Conservation (phyloP, 2,797 vertebrate genomes). For the Falco novaeseelandiae region DNA sequence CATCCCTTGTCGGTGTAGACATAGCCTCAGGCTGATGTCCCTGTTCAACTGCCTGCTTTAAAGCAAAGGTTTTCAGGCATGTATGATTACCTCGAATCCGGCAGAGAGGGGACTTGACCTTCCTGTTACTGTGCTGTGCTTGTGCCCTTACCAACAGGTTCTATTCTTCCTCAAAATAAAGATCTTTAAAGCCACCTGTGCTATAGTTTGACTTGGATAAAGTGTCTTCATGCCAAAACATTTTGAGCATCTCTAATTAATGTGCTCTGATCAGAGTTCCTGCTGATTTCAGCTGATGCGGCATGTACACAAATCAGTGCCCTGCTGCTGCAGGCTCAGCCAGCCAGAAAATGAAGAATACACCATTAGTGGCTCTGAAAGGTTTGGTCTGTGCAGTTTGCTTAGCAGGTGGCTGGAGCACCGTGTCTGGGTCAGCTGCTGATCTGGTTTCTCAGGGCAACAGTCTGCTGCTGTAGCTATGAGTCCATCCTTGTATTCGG, state of each 20-base stretch:
- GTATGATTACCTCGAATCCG: background rate
- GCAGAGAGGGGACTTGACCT: background rate
- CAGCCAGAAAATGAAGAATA: constrained; percentile 13
- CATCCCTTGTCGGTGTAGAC: background rate
- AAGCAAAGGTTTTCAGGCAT: background rate
- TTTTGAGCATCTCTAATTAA: background rate
- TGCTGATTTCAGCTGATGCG: background rate
- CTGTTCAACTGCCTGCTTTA: background rate
- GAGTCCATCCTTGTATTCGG: background rate
- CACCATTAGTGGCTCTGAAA: background rate
- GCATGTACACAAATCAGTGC: background rate
- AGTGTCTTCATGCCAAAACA: background rate
- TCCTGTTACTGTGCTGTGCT: background rate
- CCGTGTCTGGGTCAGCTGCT: background rate
- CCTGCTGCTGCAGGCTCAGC: background rate
- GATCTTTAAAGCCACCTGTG: background rate
- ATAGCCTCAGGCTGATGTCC: background rate
- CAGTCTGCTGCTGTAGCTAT: background rate
- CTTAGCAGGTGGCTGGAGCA: accelerated
- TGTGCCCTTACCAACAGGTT: background rate
- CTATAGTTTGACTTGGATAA: background rate
- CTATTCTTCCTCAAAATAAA: background rate
- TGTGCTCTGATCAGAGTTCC: background rate
- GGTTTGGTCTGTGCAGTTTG: background rate
- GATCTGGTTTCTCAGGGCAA: background rate